A percentile compares a stretch with the other conserved stretches of the same genome.
phyloP scores from a whole-genome alignment of 2,113 vertebrate genomes.

The Phyllostomus hastatus region DNA sequence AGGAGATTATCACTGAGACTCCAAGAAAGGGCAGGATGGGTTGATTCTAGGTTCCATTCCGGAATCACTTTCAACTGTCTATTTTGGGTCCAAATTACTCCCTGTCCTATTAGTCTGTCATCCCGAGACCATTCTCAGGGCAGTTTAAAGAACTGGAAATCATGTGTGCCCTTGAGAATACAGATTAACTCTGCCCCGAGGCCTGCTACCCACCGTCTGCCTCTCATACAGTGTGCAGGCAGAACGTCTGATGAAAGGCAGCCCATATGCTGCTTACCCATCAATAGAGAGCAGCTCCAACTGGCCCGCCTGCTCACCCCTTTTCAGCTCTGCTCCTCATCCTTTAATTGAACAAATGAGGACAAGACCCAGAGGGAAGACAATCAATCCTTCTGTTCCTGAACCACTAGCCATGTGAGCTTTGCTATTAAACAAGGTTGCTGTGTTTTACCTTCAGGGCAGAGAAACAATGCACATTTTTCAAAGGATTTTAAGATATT shows the following conservation, averaged over 20 bases:
- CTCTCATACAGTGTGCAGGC: not conserved
- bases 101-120: not conserved
- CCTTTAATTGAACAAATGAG: not conserved
- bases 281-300: not conserved
- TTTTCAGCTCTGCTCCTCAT: not conserved
- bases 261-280: not conserved
- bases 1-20: not conserved
- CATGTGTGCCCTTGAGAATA: not conserved
- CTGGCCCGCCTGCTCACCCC: rapidly evolving
- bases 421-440: not conserved
- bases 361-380: not conserved
- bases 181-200: not conserved
- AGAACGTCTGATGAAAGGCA: not conserved
- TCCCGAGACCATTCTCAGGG: not conserved
- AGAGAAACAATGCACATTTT: not conserved
- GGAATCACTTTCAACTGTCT: not conserved
- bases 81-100: not conserved
- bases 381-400: not conserved
- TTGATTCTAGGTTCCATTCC: not conserved
- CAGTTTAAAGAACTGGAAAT: not conserved
- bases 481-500: constrained; percentile 16
- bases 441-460: constrained; percentile 3
- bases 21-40: not conserved
- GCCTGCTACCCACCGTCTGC: not conserved
- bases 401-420: not conserved